Evolutionary conservation across 2,888 invertebrate genomes (phyloP), one percentile per base, ranked within the genome.

Genomic region (Phytoseiulus persimilis): DNA sequence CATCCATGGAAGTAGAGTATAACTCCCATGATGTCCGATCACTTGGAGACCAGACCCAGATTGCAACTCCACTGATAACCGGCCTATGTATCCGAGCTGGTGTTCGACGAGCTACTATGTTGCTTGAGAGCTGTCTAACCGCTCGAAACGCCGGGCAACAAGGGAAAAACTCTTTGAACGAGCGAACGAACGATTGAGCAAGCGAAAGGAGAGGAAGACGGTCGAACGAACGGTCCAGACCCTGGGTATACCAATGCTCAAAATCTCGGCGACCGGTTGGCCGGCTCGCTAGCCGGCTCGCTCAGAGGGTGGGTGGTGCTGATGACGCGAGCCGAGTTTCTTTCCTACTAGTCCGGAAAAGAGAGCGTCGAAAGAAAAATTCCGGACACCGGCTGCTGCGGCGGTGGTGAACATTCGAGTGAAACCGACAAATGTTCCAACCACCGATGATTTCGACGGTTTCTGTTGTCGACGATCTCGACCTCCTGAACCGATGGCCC

Each of bases 1-100:
- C 87, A 87, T 6, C 45, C 87, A 31, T 87, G 87, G 39, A 87
- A 39, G 39, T 87, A 87, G 39, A 87, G 32, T 11, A 87, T 11
- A 18, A 87, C 33, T 65, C 65, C 65, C 65, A 65, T 65, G 28
- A 65, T 65, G 23, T 65, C 65, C 65, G 18, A 65, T 65, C 28
- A 65, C 11, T 28, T 28, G 18, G 18, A 23, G 5, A 28, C 2
- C 65, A 23, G 11, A 65, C 65, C 18, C 28, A 14, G 18, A 23
- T 28, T 28, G 65, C 65, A 23, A 28, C 9, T 65, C 18, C 65
- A 65, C 65, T 23, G 65, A 65, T 14, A 2, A 65, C 65, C 1
- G 65, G 18, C 14, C 5, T 1, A 11, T 2, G 5, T 6, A 3
- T 28, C 28, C 23, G 18, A 65, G 18, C n/a, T n/a, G n/a, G n/a